Evolutionary conservation across 2,888 invertebrate genomes (phyloP).

Genomic region (Dryocosmus kuriphilus): DNA sequence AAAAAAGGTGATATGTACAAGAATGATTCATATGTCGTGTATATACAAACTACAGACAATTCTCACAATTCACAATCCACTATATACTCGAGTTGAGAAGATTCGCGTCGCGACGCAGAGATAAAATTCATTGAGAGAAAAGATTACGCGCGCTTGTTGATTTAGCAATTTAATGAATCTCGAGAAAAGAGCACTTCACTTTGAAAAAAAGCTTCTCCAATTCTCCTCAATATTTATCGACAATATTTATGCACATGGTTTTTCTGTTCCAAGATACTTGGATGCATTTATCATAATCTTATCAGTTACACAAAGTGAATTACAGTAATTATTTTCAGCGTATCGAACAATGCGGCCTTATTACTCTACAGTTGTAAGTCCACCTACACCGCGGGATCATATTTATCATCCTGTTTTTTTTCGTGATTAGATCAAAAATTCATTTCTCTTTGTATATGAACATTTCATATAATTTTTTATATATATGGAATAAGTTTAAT

Average conservation of each 20-base stretch:
- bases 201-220: background rate
- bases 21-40: slow-evolving; percentile 33
- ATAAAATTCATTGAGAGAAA: slow-evolving; percentile 38
- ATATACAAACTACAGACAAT: slow-evolving; percentile 6
- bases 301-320: background rate
- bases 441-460: background rate
- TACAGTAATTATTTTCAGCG: slow-evolving; percentile 3
- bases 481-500: too few species aligned
- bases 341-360: slow-evolving; percentile 13
- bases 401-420: background rate
- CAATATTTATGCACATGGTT: background rate
- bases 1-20: slow-evolving; percentile 36
- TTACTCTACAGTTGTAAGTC: background rate
- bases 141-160: slow-evolving; percentile 19
- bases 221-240: background rate
- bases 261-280: background rate
- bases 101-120: slow-evolving; percentile 12
- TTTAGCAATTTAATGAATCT: slow-evolving; percentile 29
- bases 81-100: slow-evolving; percentile 18
- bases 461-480: background rate
- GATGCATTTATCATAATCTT: background rate
- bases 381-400: background rate
- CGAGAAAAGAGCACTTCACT: background rate
- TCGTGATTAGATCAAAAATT: background rate
- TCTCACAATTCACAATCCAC: slow-evolving; percentile 5